A percentile compares a stretch with the other conserved stretches of the same genome.
Conservation (phyloP, 2,888 invertebrate species). For the Hoplodrina blanda region DNA sequence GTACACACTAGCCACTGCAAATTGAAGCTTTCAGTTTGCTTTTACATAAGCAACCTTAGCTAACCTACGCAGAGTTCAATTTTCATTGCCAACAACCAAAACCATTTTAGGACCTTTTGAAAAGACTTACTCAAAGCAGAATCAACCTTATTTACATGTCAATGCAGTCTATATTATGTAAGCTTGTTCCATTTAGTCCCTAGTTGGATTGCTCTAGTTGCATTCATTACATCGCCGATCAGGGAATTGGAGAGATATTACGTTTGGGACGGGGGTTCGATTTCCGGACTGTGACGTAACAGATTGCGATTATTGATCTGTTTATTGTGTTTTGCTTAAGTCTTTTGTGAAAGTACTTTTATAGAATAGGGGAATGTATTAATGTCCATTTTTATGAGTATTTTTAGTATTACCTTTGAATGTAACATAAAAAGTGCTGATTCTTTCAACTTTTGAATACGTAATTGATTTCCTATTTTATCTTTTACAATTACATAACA, state of each 20-base stretch:
- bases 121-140: not conserved
- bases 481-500: too few species aligned
- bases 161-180: constrained; percentile 1
- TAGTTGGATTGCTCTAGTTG: constrained; percentile 45
- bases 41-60: constrained; percentile 6
- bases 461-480: too few species aligned
- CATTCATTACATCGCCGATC: constrained; percentile 49
- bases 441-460: too few species aligned
- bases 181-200: constrained; percentile 5
- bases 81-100: not conserved
- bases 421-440: not conserved
- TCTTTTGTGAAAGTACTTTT: constrained; percentile 7
- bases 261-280: constrained; percentile 55
- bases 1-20: not conserved
- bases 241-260: constrained; percentile 55
- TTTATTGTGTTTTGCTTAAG: constrained; percentile 27
- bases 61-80: not conserved
- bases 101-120: constrained; percentile 1
- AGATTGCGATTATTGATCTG: constrained; percentile 39
- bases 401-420: not conserved
- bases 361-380: not conserved
- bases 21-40: not conserved
- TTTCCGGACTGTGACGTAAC: constrained; percentile 52
- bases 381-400: not conserved
- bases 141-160: not conserved